Conservation (phyloP, 2,113 vertebrate genomes). For the Mesitornis unicolor region DNA sequence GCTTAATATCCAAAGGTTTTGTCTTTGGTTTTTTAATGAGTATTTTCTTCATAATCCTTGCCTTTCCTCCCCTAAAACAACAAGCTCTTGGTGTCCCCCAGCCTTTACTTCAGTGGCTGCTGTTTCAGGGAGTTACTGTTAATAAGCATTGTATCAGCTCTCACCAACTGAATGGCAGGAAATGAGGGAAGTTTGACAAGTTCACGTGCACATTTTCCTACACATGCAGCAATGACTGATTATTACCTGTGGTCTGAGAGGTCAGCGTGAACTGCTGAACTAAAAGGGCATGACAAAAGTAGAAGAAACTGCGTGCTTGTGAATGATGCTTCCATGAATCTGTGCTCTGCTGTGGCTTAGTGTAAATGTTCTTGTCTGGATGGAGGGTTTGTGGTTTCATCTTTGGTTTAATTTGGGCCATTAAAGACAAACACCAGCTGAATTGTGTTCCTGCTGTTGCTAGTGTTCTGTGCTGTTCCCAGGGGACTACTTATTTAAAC, state of each 20-base stretch:
- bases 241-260: background rate
- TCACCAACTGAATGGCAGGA: background rate
- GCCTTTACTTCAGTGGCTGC: background rate
- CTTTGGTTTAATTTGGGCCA: background rate
- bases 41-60: background rate
- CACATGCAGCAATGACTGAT: background rate
- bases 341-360: background rate
- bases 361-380: background rate
- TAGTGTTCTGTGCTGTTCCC: background rate
- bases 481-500: background rate
- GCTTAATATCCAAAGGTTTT: background rate
- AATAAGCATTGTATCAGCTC: background rate
- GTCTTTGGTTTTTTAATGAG: background rate
- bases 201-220: background rate
- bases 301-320: background rate
- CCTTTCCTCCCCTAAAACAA: background rate
- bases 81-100: background rate
- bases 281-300: background rate
- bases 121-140: background rate
- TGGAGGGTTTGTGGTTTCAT: background rate
- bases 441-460: background rate
- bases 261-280: background rate
- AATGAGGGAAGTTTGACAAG: background rate
- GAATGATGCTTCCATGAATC: background rate
- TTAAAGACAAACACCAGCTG: background rate